Conservation (phyloP, 2,113 vertebrate species). For the Gadus chalcogrammus region DNA sequence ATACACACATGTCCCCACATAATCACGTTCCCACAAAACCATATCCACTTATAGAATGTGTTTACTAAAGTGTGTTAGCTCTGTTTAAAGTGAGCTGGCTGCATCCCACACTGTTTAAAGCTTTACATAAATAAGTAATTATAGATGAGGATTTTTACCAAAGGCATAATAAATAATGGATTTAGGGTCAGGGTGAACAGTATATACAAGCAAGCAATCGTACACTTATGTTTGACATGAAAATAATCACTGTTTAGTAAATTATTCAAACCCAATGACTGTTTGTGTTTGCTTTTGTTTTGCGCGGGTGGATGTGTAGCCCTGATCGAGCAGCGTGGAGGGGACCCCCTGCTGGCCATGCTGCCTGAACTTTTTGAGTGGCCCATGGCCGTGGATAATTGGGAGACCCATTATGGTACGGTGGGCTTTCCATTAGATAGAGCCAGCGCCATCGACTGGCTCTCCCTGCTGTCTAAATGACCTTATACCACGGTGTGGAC, state of each 20-base stretch:
- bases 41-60: too few relatives aligned
- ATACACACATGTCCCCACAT: too few relatives aligned
- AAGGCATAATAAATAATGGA: too few relatives aligned
- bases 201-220: not conserved
- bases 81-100: too few relatives aligned
- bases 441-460: not conserved
- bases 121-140: too few relatives aligned
- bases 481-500: too few relatives aligned
- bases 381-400: conserved; percentile 84
- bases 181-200: not conserved
- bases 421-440: not conserved
- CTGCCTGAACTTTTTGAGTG: conserved; percentile 82
- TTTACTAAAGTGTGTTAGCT: too few relatives aligned
- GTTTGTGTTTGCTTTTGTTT: conserved; percentile 3
- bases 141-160: not conserved
- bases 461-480: not conserved
- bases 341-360: conserved; percentile 78
- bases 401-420: conserved; percentile 80
- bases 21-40: too few relatives aligned
- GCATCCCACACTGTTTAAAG: too few relatives aligned
- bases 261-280: not conserved
- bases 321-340: conserved; percentile 82
- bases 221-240: not conserved
- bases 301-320: conserved; percentile 61
- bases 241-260: not conserved